Evolutionary conservation across 1,140 invertebrate species (phyloP).

Genomic region (Philotrypesis tridentata): DNA sequence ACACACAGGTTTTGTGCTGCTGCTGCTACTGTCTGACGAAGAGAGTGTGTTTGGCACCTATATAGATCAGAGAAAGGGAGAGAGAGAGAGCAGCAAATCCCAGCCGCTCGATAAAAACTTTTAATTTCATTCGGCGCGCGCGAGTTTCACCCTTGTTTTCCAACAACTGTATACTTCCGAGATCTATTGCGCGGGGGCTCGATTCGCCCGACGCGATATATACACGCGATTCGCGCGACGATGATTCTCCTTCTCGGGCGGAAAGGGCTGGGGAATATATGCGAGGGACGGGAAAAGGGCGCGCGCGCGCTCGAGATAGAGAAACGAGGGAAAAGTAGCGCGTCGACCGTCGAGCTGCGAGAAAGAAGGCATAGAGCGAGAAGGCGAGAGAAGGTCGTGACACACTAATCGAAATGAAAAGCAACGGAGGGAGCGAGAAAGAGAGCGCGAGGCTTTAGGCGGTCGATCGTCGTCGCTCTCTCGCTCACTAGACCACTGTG

Average conservation of each 20-base stretch:
- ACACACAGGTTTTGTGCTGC: too few relatives aligned
- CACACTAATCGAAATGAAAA: conserved; percentile 42
- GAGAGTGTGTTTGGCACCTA: too few relatives aligned
- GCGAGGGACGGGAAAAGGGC: not conserved
- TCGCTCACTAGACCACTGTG: too few relatives aligned
- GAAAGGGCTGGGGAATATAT: too few relatives aligned
- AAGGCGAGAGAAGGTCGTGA: conserved; percentile 34
- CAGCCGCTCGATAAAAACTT: not conserved
- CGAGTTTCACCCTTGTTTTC: not conserved
- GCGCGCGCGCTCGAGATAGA: too few relatives aligned
- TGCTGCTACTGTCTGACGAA: too few relatives aligned
- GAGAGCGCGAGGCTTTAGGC: conserved; percentile 2
- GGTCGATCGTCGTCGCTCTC: conserved; percentile 27
- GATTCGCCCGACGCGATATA: too few relatives aligned
- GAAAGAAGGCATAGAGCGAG: not conserved
- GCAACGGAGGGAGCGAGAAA: not conserved
- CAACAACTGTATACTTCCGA: not conserved
- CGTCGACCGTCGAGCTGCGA: not conserved
- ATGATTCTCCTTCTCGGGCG: too few relatives aligned
- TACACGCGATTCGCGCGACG: too few relatives aligned
- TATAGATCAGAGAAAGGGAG: too few relatives aligned
- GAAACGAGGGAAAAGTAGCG: not conserved
- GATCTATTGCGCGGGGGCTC: too few relatives aligned
- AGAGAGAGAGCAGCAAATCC: not conserved
- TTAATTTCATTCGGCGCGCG: conserved; percentile 5